These are phyloP conservation scores for Bufotes viridis DNA, from an alignment of 2,797 vertebrate genomes.

Conservation along the genomic window DNA sequence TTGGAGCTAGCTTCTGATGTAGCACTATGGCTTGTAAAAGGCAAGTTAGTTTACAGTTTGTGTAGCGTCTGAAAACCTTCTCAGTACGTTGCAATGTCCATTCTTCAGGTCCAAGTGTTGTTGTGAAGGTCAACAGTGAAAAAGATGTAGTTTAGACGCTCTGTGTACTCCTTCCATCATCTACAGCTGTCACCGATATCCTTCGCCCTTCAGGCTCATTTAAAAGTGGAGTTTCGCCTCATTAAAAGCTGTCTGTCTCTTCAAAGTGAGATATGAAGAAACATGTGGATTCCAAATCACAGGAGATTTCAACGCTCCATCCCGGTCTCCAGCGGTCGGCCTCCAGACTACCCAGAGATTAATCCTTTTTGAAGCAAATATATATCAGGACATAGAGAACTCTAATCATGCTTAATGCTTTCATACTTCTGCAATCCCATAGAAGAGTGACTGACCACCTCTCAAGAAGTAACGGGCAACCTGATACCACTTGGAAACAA, in stretches of 20 bases:
- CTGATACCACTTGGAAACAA: too few species aligned
- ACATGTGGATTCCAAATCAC: background rate
- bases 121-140: background rate
- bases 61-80: background rate
- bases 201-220: background rate
- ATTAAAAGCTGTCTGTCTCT: too few species aligned
- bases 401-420: background rate
- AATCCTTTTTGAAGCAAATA: background rate
- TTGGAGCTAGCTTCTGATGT: background rate
- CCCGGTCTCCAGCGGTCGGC: background rate
- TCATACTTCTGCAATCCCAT: background rate
- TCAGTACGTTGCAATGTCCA: background rate
- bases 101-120: background rate
- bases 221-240: too few species aligned
- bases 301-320: background rate
- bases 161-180: background rate
- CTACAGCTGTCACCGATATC: background rate
- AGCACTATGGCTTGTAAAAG: background rate
- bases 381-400: background rate
- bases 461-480: background rate
- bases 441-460: background rate
- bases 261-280: background rate
- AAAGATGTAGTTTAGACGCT: background rate
- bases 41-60: background rate
- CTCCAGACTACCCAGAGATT: background rate